Evolutionary conservation across 2,113 vertebrate genomes (phyloP).

Genomic region (Sylvia atricapilla): DNA sequence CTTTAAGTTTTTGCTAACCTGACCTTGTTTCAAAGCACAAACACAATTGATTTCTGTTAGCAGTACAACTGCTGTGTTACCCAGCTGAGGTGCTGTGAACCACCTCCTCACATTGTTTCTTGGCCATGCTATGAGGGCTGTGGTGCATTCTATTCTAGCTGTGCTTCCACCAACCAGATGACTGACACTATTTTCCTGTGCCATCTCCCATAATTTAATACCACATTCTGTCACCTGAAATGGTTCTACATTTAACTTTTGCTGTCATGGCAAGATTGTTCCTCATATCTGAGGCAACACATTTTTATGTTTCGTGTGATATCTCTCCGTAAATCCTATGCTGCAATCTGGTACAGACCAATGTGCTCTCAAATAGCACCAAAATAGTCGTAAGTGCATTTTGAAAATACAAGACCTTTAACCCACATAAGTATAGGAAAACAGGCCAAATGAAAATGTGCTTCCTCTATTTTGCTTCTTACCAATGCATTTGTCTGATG

Average conservation of each 20-base stretch:
- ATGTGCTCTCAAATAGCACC: not conserved
- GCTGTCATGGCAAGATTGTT: not conserved
- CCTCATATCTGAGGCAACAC: not conserved
- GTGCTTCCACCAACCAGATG: not conserved
- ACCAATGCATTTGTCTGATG: accelerated
- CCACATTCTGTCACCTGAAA: not conserved
- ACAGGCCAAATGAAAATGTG: not conserved
- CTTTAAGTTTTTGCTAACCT: not conserved
- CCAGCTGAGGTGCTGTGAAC: not conserved
- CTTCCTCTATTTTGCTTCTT: not conserved
- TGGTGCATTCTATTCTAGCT: accelerated
- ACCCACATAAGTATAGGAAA: not conserved
- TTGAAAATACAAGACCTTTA: not conserved
- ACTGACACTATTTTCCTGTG: not conserved
- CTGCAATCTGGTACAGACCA: not conserved
- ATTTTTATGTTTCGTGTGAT: not conserved
- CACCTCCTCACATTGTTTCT: not conserved
- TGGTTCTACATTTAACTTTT: not conserved
- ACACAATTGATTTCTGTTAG: not conserved
- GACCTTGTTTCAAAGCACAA: not conserved
- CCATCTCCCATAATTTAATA: not conserved
- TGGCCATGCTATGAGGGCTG: not conserved
- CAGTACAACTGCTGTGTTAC: accelerated
- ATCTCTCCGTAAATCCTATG: accelerated
- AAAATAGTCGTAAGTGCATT: not conserved